Conservation (phyloP, 2,888 invertebrate genomes). For the Tiliacea citrago region DNA sequence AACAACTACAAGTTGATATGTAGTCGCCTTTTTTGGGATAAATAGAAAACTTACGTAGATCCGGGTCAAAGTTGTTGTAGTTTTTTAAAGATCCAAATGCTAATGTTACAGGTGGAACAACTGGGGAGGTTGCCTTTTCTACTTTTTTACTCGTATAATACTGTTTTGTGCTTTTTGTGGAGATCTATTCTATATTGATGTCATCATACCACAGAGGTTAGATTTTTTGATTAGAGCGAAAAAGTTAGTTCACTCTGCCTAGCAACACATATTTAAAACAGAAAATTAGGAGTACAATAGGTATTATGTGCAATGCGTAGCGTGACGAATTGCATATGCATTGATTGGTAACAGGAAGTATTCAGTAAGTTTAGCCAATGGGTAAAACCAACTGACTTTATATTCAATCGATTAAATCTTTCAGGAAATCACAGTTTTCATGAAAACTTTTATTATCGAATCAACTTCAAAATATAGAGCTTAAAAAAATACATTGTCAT, state of each 20-base stretch:
- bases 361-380: neutral
- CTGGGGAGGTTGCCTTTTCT: constrained; percentile 15
- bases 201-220: neutral
- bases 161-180: neutral
- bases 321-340: constrained; percentile 16
- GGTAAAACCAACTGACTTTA: neutral
- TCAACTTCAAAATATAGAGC: neutral
- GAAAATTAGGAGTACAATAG: neutral
- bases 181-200: constrained; percentile 23
- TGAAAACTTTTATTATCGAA: neutral
- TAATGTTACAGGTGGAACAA: constrained; percentile 6
- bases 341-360: constrained; percentile 10
- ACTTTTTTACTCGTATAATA: constrained; percentile 6
- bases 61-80: constrained; percentile 55
- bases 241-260: neutral
- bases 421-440: neutral
- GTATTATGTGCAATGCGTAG: neutral
- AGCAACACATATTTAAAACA: neutral
- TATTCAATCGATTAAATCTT: too few relatives aligned
- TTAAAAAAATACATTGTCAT: too few relatives aligned
- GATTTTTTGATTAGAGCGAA: neutral
- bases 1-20: constrained; percentile 65
- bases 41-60: constrained; percentile 61
- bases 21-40: constrained; percentile 66
- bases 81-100: constrained; percentile 35